Evolutionary conservation across 2,888 invertebrate genomes (phyloP).

Genomic region (Ochropacha duplaris): DNA sequence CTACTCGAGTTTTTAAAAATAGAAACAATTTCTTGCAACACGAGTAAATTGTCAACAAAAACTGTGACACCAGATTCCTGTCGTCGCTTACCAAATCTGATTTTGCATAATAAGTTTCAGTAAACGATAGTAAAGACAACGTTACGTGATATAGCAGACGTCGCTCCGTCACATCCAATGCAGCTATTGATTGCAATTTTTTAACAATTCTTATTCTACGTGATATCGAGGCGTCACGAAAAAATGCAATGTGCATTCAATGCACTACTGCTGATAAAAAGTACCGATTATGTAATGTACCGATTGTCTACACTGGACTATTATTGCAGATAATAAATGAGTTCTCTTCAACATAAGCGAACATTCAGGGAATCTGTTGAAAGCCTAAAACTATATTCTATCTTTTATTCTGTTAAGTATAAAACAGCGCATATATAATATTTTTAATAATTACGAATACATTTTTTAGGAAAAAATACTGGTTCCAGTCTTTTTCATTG

Average conservation of each 20-base stretch:
- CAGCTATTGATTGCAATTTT: neutral
- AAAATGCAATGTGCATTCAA: conserved; percentile 12
- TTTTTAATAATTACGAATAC: no score
- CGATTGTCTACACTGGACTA: neutral
- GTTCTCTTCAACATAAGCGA: no score
- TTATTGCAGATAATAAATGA: no score
- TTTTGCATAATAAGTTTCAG: neutral
- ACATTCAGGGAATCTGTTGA: no score
- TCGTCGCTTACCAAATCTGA: neutral
- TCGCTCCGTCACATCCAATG: neutral
- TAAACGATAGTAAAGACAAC: neutral
- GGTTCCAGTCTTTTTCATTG: no score
- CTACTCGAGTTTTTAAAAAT: neutral
- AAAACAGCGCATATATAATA: no score
- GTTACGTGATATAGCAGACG: neutral
- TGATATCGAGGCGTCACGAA: conserved; percentile 3
- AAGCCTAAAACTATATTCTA: no score
- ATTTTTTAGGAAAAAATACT: no score
- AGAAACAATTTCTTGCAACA: neutral
- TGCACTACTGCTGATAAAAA: neutral
- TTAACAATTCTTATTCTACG: conserved; percentile 6
- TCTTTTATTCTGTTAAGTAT: no score
- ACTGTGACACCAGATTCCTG: neutral
- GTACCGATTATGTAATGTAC: neutral
- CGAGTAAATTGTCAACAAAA: neutral